Conservation (phyloP, 1,140 invertebrate genomes). For the Proales similis region DNA sequence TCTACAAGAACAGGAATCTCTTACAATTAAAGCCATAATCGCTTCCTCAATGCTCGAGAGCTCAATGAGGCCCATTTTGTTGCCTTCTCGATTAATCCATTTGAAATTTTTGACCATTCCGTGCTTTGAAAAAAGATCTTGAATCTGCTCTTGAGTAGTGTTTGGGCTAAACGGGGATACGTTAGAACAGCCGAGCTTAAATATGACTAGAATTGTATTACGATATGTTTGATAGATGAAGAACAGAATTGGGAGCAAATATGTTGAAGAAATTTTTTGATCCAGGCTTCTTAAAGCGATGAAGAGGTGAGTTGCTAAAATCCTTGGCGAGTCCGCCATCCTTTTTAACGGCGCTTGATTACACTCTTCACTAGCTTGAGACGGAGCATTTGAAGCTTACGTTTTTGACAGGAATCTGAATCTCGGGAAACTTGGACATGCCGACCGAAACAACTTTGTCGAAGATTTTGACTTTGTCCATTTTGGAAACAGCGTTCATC, state of each 20-base stretch:
- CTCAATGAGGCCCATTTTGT: conserved; percentile 97
- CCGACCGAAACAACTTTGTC: conserved; percentile 92
- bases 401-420: conserved; percentile 98
- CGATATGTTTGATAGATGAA: conserved; percentile 99
- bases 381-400: conserved; percentile 45
- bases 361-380: not conserved
- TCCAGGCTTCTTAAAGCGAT: conserved; percentile 97
- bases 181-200: conserved; percentile 1
- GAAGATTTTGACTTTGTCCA: conserved; percentile 93
- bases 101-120: conserved; percentile 34
- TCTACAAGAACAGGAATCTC: not conserved
- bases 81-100: conserved; percentile 73
- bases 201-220: not conserved
- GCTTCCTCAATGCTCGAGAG: conserved; percentile 87
- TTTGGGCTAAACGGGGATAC: conserved; percentile 5
- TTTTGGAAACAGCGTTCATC: conserved; percentile 67
- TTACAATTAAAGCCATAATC: conserved; percentile 75
- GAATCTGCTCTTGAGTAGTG: conserved; percentile 43
- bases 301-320: conserved; percentile 87
- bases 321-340: conserved; percentile 96
- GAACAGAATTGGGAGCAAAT: conserved; percentile 90
- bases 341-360: conserved; percentile 41
- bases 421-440: conserved; percentile 90
- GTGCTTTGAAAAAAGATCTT: conserved; percentile 31
- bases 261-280: conserved; percentile 99